These are phyloP conservation scores for Pristionchus maxplancki DNA, from an alignment of 2,888 invertebrate genomes.

Conservation along the genomic window DNA sequence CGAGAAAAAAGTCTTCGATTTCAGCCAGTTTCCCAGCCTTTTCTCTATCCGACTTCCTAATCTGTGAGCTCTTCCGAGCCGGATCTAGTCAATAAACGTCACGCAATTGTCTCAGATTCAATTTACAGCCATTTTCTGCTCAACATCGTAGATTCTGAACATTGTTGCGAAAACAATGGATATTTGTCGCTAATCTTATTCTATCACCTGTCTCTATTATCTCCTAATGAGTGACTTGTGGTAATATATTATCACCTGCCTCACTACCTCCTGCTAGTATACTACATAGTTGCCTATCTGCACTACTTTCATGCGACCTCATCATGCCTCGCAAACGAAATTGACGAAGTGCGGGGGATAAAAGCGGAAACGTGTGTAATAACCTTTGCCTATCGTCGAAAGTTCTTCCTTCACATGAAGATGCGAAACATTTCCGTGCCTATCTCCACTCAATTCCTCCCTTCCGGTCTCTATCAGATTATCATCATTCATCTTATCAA, in stretches of 20 bases:
- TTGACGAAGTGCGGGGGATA: no score
- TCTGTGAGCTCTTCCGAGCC: not conserved
- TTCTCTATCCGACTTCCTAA: not conserved
- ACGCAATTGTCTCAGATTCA: not conserved
- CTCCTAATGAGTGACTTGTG: no score
- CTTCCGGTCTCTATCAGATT: conserved; percentile 9
- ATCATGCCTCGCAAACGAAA: no score
- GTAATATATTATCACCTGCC: no score
- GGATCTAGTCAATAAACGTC: conserved; percentile 5
- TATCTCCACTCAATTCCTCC: not conserved
- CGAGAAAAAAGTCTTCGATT: not conserved
- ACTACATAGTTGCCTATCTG: no score
- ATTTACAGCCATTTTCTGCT: not conserved
- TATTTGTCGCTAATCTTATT: not conserved
- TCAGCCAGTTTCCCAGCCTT: not conserved
- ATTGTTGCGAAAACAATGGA: not conserved
- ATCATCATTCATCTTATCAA: not conserved
- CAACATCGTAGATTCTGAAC: not conserved
- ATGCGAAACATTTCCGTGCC: not conserved
- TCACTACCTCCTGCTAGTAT: no score
- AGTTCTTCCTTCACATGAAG: no score
- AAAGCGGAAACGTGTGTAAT: no score
- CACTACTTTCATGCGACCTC: no score
- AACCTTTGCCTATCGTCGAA: no score
- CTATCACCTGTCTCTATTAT: no score